Base-by-base conservation (phyloP, 2,888 invertebrate genomes). In the Meliscaeva auricollis region DNA sequence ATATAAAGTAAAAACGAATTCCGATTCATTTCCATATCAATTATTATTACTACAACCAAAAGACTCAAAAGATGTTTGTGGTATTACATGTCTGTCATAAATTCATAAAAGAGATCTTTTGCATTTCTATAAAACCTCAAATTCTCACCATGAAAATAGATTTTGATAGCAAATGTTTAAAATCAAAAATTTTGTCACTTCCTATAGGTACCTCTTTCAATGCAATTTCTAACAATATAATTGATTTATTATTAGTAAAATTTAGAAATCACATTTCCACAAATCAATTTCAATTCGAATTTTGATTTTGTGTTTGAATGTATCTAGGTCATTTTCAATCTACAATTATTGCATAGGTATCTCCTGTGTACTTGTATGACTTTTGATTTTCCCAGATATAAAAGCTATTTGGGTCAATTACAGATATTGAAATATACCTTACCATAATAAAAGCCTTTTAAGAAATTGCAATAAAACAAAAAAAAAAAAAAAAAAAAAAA, bases 351-450 rank as follows among this genome's bases (percentile, higher is more conserved):
- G 3, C 8, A 38, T 38, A 38, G 13, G 11, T 13, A 3, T 7
- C n/a, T n/a, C n/a, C n/a, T n/a, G n/a, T n/a, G n/a, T n/a, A n/a
- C 5, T 32, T 3, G 8, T 17, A 56, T 17, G 38, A 58, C 35
- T 58, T 38, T 58, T 20, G 58, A 58, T n/a, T 35, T 56, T 11
- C 30, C 30, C 5, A 35, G 20, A 62, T 30, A 62, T 30, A 30
- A 46, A 46, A 62, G 62, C 44, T 62, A 46, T 62, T 62, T 62
- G 26, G 62, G 62, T 62, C 62, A 62, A 62, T 62, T 62, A 62
- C 17, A 26, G 2, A 58, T n/a, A 60, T n/a, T 32, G 8, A 17
- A 3, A 17, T 38, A 7, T 26, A 3, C 13, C 17, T 7, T 17
- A 9, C 8, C 2, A 13, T n/a, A 48, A 9, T 20, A 48, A 41